A percentile compares a stretch with the other conserved stretches of the same genome.
phyloP scores from a whole-genome alignment of 2,888 invertebrate genomes.

The Campoletis raptor region DNA sequence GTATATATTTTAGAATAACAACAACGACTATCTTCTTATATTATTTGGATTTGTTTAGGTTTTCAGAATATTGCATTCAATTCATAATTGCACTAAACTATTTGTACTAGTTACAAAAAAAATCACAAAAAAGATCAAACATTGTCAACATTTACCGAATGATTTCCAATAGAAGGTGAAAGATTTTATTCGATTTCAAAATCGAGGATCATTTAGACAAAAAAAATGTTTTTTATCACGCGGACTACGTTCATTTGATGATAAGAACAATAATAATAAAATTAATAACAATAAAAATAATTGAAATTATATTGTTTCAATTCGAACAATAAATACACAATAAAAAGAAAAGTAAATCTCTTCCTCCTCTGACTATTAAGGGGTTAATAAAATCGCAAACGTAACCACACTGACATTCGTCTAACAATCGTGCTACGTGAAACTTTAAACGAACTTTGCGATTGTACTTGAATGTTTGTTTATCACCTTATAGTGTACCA shows the following conservation, averaged over 20 bases:
- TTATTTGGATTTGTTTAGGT: no score
- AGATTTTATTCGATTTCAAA: background rate
- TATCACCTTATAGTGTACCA: conserved; percentile 8
- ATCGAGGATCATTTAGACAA: background rate
- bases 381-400: conserved; percentile 27
- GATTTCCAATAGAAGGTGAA: background rate
- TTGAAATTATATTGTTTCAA: background rate
- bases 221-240: background rate
- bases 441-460: conserved; percentile 4
- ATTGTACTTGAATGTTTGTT: conserved; percentile 17
- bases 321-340: conserved; percentile 1
- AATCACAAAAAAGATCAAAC: no score
- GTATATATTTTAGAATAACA: background rate
- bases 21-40: background rate
- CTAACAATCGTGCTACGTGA: background rate
- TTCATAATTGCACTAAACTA: no score
- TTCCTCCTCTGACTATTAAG: background rate
- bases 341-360: background rate
- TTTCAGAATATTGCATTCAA: no score
- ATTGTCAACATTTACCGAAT: no score
- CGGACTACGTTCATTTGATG: background rate
- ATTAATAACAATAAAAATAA: no score
- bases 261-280: background rate
- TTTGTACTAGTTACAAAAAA: no score
- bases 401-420: background rate